Evolutionary conservation across 2,888 invertebrate genomes (phyloP), one percentile per base, ranked within the genome.

Genomic region (Amblyjoppa fuscipennis): DNA sequence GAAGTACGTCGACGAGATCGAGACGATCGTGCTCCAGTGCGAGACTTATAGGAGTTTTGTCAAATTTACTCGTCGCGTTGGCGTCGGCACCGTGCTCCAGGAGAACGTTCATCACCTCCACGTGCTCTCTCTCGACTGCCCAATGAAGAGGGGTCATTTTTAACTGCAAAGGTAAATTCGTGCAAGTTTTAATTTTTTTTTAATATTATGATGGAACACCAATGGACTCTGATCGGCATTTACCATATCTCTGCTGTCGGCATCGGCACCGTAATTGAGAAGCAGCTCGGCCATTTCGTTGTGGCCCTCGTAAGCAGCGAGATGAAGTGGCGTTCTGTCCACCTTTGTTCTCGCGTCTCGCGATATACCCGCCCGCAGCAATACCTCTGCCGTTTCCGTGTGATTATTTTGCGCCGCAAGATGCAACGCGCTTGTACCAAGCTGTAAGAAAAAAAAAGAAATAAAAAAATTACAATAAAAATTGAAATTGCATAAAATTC

Each of bases 81-180:
- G 96, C 95, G 93, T 97, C 96, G 0, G 98, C 98, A 76, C 98
- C 97, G 91, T 96, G 95, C 81, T 96, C 95, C 71, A 99, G 94
- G 87, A 99, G 95, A 86, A 96, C 93, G 76, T 96, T 95, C 64
- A 97, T 97, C 69, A 97, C 96, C 83, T 95, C 95, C 34, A 95
- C 94, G 94, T 98, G 97, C 0, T 97, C 96, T 90, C 97, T 96
- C 94, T 98, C 97, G 61, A 97, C 97, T 6, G 99, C 98, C 99
- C 99, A 99, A 95, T 99, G 99, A 81, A 99, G 95, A 56, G 99
- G 98, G 61, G 98, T 98, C 98, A 98, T 98, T 91, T 96, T 96
- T 25, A 98, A 94, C 97, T 98, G 91, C 41, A 31, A 87, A 68
- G 75, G 75, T 59, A 59, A 59, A 16, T n/a, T 20, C 9, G 20